A percentile compares a stretch with the other conserved stretches of the same genome.
phyloP scores from a whole-genome alignment of 92 coral and sea anemone genomes.

The Bergia puertoricense region DNA sequence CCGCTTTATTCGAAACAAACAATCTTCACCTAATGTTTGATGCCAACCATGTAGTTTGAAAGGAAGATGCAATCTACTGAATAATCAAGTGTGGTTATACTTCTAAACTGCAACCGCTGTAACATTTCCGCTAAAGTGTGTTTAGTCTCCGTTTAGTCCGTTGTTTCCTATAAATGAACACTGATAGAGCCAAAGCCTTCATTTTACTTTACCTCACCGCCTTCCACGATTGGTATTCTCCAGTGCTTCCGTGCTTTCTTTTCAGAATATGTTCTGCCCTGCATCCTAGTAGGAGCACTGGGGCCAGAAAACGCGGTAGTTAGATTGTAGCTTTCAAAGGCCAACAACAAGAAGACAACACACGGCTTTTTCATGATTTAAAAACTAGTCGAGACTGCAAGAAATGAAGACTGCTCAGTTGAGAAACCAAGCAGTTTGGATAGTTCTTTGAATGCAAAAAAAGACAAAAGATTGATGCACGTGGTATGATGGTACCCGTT shows the following conservation, averaged over 20 bases:
- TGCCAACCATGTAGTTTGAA: too few species aligned
- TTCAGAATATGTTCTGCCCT: not conserved
- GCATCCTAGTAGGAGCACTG: not conserved
- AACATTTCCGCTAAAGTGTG: not conserved
- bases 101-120: not conserved
- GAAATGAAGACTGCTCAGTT: not conserved
- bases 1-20: too few species aligned
- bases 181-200: not conserved
- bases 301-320: not conserved
- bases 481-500: conserved; percentile 10
- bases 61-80: not conserved
- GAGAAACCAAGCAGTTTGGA: not conserved
- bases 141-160: not conserved
- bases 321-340: not conserved
- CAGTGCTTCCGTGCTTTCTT: not conserved
- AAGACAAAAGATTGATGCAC: not conserved
- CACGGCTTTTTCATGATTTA: not conserved
- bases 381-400: not conserved
- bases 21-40: too few species aligned
- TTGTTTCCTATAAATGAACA: not conserved
- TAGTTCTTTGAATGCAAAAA: not conserved
- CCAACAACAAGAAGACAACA: not conserved
- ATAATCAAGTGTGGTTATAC: too few species aligned
- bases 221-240: conserved; percentile 18
- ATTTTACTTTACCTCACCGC: not conserved